These are phyloP conservation scores for Himalopsyche anomala DNA, from an alignment of 2,888 invertebrate species.

Conservation along the genomic window DNA sequence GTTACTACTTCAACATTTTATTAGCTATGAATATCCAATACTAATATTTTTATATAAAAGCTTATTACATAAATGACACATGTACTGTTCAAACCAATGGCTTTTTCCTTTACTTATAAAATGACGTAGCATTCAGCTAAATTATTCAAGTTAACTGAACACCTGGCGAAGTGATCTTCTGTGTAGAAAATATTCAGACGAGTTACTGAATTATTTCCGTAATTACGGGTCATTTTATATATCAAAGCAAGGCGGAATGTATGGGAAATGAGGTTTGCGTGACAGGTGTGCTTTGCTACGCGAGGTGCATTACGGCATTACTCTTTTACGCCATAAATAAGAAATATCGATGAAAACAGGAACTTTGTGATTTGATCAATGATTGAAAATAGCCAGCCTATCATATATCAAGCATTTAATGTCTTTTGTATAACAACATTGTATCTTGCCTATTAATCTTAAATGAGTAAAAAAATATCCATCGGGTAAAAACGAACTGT, in stretches of 20 bases:
- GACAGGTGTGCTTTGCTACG: slow-evolving; percentile 3
- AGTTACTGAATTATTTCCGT: neutral
- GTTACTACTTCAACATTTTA: too few relatives aligned
- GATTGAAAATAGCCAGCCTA: neutral
- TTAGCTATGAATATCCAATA: too few relatives aligned
- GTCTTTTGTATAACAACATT: too few relatives aligned
- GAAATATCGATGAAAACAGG: neutral
- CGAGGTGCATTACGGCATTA: neutral
- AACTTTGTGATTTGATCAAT: neutral
- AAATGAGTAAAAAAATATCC: too few relatives aligned
- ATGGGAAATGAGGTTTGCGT: slow-evolving; percentile 26
- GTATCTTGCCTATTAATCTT: too few relatives aligned
- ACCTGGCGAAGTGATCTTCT: slow-evolving; percentile 7
- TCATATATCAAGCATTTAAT: too few relatives aligned
- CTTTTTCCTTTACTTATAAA: neutral
- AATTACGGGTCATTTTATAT: slow-evolving; percentile 28
- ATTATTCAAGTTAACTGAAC: neutral
- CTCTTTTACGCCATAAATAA: neutral
- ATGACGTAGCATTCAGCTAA: neutral
- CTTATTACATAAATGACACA: too few relatives aligned
- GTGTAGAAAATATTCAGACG: slow-evolving; percentile 11
- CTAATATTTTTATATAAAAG: too few relatives aligned
- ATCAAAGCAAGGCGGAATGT: slow-evolving; percentile 15
- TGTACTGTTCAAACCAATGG: too few relatives aligned
- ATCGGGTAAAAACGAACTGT: too few relatives aligned